Evolutionary conservation across 2,888 invertebrate species (phyloP).

Genomic region (Meloe dianella): DNA sequence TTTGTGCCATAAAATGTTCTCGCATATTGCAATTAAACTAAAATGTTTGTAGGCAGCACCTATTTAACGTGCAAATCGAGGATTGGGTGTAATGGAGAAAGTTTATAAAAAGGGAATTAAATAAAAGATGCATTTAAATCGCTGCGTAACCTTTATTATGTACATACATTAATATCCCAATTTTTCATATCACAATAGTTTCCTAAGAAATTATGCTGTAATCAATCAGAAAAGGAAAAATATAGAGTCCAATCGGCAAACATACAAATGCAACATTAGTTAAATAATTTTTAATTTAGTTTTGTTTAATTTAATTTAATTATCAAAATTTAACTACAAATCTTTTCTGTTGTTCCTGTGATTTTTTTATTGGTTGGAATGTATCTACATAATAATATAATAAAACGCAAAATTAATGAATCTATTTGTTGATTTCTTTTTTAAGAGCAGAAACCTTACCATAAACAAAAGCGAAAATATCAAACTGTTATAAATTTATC

Average conservation of each 20-base stretch:
- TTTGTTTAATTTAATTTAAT: too few species aligned
- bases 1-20: too few species aligned
- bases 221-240: background rate
- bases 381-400: slow-evolving; percentile 5
- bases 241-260: too few species aligned
- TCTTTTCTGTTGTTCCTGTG: too few species aligned
- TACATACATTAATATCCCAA: slow-evolving; percentile 22
- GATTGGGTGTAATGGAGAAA: background rate
- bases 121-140: background rate
- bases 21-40: too few species aligned
- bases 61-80: background rate
- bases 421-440: background rate
- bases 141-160: slow-evolving; percentile 24
- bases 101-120: background rate
- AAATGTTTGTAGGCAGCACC: too few species aligned
- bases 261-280: too few species aligned
- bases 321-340: too few species aligned
- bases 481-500: background rate
- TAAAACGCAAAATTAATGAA: background rate
- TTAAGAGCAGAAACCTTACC: too few species aligned
- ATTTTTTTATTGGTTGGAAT: background rate
- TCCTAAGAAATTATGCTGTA: background rate
- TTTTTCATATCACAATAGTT: background rate
- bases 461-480: background rate
- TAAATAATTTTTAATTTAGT: too few species aligned